Base-by-base conservation (phyloP, 1,140 invertebrate species). In the Eurosta solidaginis region DNA sequence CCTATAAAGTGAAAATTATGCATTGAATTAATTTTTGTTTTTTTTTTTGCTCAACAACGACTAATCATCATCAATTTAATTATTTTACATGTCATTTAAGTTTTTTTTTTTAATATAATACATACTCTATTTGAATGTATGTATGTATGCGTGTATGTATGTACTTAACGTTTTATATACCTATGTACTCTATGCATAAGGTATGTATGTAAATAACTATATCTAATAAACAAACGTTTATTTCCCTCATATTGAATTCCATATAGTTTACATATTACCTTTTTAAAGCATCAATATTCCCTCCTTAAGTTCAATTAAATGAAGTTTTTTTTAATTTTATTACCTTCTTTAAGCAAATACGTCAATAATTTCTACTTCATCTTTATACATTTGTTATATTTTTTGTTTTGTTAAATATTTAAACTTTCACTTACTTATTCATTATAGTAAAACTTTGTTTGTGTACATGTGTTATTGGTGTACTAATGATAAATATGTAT, bases 321-420 rank as follows among this genome's bases (percentile, higher is more conserved):
- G 5, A 78, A 74, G 22, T 47, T 25, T 50, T 14, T 44, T 63
- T 74, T n/a, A 42, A 82, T 74, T 77, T 81, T 85, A 81, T 84
- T 85, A 83, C 84, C 81, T 84, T 84, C 81, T 82, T 81, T 79
- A 84, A 59, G 84, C 84, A 86, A 86, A 86, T 84, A 86, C 84
- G 84, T 86, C 86, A 85, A 79, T 20, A 6, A 54, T 25, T 50
- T 45, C n/a, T 73, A 5, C 25, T 74, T 78, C 81, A 77, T 79
- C 44, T 81, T 33, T 63, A 76, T 45, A 10, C 3, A 45, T 42
- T 59, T 44, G 33, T 78, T 49, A 49, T 47, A 73, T n/a, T 80
- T 83, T 80, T 63, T 80, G 42, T 68, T 40, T 73, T 25, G 50
- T 74, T 33, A 33, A 50, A 45, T 73, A 9, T 78, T 78, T 50